phyloP scores from a whole-genome alignment of 2,888 invertebrate species.

The Hemithea aestivaria region DNA sequence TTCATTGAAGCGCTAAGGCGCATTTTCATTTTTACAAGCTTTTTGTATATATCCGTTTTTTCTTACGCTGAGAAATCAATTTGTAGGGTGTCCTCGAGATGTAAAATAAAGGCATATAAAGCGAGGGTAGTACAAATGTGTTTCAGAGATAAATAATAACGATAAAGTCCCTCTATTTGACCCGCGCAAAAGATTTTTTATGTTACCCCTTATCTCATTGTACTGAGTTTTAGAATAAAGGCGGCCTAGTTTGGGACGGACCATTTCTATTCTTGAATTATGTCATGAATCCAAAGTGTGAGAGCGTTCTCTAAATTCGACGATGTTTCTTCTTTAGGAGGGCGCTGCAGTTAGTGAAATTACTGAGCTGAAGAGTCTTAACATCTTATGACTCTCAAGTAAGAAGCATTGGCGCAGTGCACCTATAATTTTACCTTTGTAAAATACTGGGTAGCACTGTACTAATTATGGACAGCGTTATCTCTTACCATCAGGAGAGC shows the following conservation, averaged over 20 bases:
- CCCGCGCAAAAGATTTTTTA: slow-evolving; percentile 49
- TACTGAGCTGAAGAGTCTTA: too few relatives aligned
- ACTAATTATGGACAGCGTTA: too few relatives aligned
- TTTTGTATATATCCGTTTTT: too few relatives aligned
- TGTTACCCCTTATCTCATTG: slow-evolving; percentile 49
- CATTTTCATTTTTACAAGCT: slow-evolving; percentile 35
- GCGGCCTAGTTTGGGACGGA: too few relatives aligned
- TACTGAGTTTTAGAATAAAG: slow-evolving; percentile 42
- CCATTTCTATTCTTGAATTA: too few relatives aligned
- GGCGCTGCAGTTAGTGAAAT: too few relatives aligned
- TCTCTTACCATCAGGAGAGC: too few relatives aligned
- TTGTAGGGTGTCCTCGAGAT: slow-evolving; percentile 45
- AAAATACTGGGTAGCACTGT: too few relatives aligned
- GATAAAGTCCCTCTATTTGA: slow-evolving; percentile 56
- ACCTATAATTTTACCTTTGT: too few relatives aligned
- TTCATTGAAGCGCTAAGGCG: slow-evolving; percentile 34
- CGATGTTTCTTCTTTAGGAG: too few relatives aligned
- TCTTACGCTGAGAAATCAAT: slow-evolving; percentile 56
- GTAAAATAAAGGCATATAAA: slow-evolving; percentile 55
- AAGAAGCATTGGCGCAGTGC: too few relatives aligned
- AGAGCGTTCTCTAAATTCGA: slow-evolving; percentile 4
- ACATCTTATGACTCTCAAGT: too few relatives aligned
- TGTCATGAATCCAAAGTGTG: slow-evolving; percentile 38
- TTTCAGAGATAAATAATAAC: slow-evolving; percentile 60
- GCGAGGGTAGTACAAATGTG: slow-evolving; percentile 48